These are phyloP conservation scores for Pomacea maculata DNA, from an alignment of 1,140 invertebrate genomes.

Conservation along the genomic window DNA sequence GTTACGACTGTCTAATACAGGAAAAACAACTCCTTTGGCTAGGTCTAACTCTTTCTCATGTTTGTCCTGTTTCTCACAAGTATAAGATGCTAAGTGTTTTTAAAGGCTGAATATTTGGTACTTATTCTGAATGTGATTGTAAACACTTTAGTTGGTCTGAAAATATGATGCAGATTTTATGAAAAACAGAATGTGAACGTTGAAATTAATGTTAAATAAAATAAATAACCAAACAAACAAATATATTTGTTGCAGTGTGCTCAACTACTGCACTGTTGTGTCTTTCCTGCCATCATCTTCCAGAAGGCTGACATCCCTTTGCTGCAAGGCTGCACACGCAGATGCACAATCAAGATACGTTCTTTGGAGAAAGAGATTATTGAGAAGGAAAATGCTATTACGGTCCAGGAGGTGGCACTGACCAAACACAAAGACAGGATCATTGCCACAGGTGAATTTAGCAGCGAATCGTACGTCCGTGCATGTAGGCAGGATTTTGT, in stretches of 20 bases:
- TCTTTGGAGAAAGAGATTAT: conserved; percentile 15
- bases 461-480: conserved; percentile 14
- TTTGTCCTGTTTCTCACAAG: too few species aligned
- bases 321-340: conserved; percentile 1
- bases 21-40: too few species aligned
- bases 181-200: too few species aligned
- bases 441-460: conserved; percentile 7
- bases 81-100: too few species aligned
- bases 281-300: conserved; percentile 22
- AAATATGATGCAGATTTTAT: too few species aligned
- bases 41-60: too few species aligned
- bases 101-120: too few species aligned
- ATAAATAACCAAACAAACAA: too few species aligned
- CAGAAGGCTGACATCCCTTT: background rate
- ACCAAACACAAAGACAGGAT: conserved; percentile 22
- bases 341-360: background rate
- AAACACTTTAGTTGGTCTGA: too few species aligned
- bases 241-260: conserved; percentile 3
- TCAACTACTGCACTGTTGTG: conserved; percentile 24
- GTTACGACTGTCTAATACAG: too few species aligned
- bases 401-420: conserved; percentile 8
- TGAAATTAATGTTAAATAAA: too few species aligned
- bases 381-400: conserved; percentile 6
- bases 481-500: conserved; percentile 18
- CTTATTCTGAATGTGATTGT: too few species aligned